Conservation (phyloP, 2,888 invertebrate species). For the Agriopis leucophaearia region DNA sequence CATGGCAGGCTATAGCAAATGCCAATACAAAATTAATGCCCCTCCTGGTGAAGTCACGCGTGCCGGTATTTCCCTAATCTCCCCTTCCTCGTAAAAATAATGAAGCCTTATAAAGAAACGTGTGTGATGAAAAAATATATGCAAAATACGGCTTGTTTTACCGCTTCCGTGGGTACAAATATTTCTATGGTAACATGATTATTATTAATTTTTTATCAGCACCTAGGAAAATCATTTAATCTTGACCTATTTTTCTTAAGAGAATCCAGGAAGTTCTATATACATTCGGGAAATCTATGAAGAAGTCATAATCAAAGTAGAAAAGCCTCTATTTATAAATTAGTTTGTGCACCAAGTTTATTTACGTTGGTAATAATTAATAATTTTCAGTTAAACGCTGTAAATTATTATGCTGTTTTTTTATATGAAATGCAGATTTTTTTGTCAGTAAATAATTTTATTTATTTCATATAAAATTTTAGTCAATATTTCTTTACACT, state of each 20-base stretch:
- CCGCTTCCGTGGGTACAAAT: slow-evolving; percentile 12
- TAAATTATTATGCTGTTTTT: no score
- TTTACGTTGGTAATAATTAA: no score
- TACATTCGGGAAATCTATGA: background rate
- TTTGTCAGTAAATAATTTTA: no score
- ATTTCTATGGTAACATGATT: slow-evolving; percentile 7
- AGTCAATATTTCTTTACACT: no score
- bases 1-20: slow-evolving; percentile 26
- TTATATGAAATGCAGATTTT: no score
- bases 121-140: slow-evolving; percentile 41
- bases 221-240: background rate
- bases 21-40: slow-evolving; percentile 41
- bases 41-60: slow-evolving; percentile 43
- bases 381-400: no score
- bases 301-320: no score
- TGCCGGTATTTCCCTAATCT: slow-evolving; percentile 44
- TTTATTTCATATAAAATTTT: no score
- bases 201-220: slow-evolving; percentile 1
- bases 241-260: background rate
- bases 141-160: slow-evolving; percentile 23
- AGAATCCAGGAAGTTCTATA: background rate
- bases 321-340: no score
- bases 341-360: no score
- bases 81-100: slow-evolving; percentile 51
- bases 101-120: slow-evolving; percentile 45